phyloP scores from a whole-genome alignment of 1,140 invertebrate genomes.

The Drosophila santomea region DNA sequence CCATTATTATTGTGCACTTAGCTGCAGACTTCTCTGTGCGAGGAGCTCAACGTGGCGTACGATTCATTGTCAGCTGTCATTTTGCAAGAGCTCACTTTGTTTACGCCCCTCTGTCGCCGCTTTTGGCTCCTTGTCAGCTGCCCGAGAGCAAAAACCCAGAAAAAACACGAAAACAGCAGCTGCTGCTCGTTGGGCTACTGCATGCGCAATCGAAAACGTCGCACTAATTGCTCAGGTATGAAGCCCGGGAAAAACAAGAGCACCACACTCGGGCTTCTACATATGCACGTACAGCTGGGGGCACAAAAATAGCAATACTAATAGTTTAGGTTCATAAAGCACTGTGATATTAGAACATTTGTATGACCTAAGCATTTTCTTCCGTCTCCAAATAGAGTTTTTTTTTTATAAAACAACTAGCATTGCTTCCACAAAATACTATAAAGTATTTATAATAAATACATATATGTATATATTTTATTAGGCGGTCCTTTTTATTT shows the following conservation, averaged over 20 bases:
- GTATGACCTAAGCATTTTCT: too few relatives aligned
- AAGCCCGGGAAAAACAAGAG: slow-evolving; percentile 61
- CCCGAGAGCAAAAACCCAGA: slow-evolving; percentile 21
- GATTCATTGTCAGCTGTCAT: slow-evolving; percentile 58
- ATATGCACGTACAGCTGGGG: slow-evolving; percentile 5
- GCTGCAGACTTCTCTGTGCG: slow-evolving; percentile 12
- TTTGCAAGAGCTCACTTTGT: slow-evolving; percentile 44
- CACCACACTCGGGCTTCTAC: slow-evolving; percentile 17
- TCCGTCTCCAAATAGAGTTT: too few relatives aligned
- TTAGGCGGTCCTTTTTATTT: too few relatives aligned
- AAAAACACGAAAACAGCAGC: slow-evolving; percentile 7
- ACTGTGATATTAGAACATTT: too few relatives aligned
- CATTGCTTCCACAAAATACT: too few relatives aligned
- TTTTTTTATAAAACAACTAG: too few relatives aligned
- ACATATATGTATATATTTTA: too few relatives aligned
- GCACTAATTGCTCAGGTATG: slow-evolving; percentile 79
- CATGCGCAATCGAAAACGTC: slow-evolving; percentile 50
- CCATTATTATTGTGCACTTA: slow-evolving; percentile 39
- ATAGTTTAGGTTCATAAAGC: neutral
- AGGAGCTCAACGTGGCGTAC: slow-evolving; percentile 30
- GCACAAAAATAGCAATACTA: neutral
- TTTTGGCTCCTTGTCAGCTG: slow-evolving; percentile 46
- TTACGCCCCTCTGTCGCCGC: neutral
- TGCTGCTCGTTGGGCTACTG: slow-evolving; percentile 44
- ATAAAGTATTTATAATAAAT: too few relatives aligned